phyloP scores from a whole-genome alignment of 2,888 invertebrate genomes.

The Athrips mouffetella region DNA sequence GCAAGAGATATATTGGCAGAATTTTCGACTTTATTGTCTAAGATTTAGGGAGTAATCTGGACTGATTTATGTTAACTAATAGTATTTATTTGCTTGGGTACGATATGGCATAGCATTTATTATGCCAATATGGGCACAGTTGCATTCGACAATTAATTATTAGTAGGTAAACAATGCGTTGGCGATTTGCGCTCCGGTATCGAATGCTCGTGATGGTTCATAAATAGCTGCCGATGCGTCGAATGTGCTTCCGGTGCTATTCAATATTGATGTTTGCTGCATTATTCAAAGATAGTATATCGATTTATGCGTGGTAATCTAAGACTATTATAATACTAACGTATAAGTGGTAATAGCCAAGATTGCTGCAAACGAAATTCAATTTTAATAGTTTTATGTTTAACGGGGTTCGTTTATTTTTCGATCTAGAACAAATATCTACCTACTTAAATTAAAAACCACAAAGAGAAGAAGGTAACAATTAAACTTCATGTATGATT shows the following conservation, averaged over 20 bases:
- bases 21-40: conserved; percentile 27
- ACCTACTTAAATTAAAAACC: too few relatives aligned
- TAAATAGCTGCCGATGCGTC: conserved; percentile 45
- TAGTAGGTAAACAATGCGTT: conserved; percentile 69
- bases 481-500: too few relatives aligned
- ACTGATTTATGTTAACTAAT: conserved; percentile 23
- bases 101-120: conserved; percentile 66
- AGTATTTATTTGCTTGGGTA: conserved; percentile 51
- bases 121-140: conserved; percentile 68
- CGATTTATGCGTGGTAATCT: not conserved
- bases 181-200: conserved; percentile 39
- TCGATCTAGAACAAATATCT: too few relatives aligned
- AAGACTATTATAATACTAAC: too few relatives aligned
- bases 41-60: conserved; percentile 31
- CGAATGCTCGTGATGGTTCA: conserved; percentile 47
- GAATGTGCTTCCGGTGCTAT: conserved; percentile 32
- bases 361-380: not conserved
- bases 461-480: too few relatives aligned
- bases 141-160: conserved; percentile 75
- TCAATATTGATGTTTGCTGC: conserved; percentile 40
- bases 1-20: conserved; percentile 16
- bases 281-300: conserved; percentile 1
- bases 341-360: too few relatives aligned
- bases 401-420: not conserved
- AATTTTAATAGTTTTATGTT: not conserved